phyloP scores from a whole-genome alignment of 2,113 vertebrate genomes.

The Thamnaconus septentrionalis region DNA sequence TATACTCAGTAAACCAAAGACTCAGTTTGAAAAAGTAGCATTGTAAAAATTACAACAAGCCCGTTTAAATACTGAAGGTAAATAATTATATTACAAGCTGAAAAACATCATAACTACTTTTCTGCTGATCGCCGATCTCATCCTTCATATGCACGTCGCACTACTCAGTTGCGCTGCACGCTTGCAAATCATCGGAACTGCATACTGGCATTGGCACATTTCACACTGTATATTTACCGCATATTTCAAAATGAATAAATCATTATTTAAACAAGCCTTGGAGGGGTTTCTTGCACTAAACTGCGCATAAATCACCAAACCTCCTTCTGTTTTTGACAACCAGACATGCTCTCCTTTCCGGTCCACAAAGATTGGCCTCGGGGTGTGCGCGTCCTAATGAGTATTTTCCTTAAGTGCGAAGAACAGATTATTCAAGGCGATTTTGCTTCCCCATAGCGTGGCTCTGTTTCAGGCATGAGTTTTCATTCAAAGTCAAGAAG shows the following conservation, averaged over 20 bases:
- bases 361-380: constrained; percentile 9
- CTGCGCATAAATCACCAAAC: constrained; percentile 10
- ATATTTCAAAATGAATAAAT: background rate
- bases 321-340: constrained; percentile 2
- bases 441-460: background rate
- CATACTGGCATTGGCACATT: background rate
- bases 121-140: no score
- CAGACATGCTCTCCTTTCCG: constrained; percentile 19
- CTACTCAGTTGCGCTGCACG: no score
- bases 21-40: background rate
- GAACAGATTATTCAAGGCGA: constrained; percentile 10
- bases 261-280: background rate
- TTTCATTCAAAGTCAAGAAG: constrained; percentile 32
- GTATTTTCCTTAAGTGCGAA: constrained; percentile 27
- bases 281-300: background rate
- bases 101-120: no score
- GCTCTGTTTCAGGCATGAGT: background rate
- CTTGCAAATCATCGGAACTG: background rate
- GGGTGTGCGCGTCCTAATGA: constrained; percentile 23
- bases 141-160: no score
- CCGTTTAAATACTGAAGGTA: background rate
- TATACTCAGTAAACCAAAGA: no score
- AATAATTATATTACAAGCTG: background rate
- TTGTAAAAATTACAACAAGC: no score
- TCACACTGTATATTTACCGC: background rate